These are phyloP conservation scores for Drosophila funebris DNA, from an alignment of 1,140 invertebrate genomes.

Conservation along the genomic window DNA sequence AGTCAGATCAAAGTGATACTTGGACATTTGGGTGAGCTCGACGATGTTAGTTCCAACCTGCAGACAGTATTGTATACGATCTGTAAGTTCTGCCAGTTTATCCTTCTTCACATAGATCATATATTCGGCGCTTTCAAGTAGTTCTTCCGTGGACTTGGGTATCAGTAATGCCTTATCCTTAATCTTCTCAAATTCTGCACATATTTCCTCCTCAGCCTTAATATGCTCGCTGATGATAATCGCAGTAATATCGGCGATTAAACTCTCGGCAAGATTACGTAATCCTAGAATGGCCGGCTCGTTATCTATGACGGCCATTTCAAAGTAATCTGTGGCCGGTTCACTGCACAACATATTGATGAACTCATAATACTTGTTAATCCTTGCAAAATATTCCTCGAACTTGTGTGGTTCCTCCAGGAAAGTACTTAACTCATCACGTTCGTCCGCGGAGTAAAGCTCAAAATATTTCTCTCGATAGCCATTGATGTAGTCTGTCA, in stretches of 20 bases:
- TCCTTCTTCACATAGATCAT: constrained; percentile 87
- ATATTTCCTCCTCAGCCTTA: constrained; percentile 87
- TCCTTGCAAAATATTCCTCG: constrained; percentile 86
- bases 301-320: constrained; percentile 85
- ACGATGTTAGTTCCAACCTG: constrained; percentile 87
- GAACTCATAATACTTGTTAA: constrained; percentile 86
- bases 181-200: constrained; percentile 87
- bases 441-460: constrained; percentile 80
- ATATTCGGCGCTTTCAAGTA: constrained; percentile 88
- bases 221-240: constrained; percentile 85
- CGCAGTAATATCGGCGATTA: constrained; percentile 84
- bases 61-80: constrained; percentile 87
- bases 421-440: constrained; percentile 59
- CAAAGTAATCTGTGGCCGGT: constrained; percentile 87
- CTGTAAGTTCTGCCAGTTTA: constrained; percentile 86
- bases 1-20: constrained; percentile 88
- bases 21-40: constrained; percentile 87
- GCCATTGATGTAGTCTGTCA: constrained; percentile 77
- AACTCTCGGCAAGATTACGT: constrained; percentile 80
- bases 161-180: constrained; percentile 86
- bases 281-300: constrained; percentile 84
- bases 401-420: constrained; percentile 84
- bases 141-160: constrained; percentile 88
- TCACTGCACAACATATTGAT: constrained; percentile 86
- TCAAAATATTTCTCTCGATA: constrained; percentile 78